A percentile compares a stretch with the other conserved stretches of the same genome.
phyloP scores from a whole-genome alignment of 1,140 invertebrate species.

The Leptonema lineaticorne region DNA sequence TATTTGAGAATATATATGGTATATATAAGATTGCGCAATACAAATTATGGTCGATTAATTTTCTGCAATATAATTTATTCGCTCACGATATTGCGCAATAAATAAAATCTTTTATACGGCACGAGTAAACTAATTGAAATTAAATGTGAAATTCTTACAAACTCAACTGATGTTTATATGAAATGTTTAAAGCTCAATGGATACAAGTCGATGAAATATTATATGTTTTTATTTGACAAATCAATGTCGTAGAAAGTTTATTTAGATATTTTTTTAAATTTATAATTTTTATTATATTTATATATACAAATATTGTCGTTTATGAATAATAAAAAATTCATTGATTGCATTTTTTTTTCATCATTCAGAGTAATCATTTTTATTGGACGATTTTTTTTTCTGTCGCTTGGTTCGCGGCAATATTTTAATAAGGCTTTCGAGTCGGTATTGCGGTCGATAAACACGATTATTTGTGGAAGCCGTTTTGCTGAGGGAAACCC shows the following conservation, averaged over 20 bases:
- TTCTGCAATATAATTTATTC: neutral
- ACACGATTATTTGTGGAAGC: constrained; percentile 28
- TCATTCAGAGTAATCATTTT: too few relatives aligned
- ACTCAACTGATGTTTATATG: too few relatives aligned
- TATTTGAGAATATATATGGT: neutral
- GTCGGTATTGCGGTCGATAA: constrained; percentile 24
- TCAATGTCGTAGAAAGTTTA: neutral
- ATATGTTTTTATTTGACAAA: neutral
- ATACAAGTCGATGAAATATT: neutral
- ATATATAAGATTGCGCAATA: neutral
- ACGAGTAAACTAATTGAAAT: constrained; percentile 2
- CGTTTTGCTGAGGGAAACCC: neutral
- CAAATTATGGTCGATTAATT: constrained; percentile 1
- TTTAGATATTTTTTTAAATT: neutral
- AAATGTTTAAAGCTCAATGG: too few relatives aligned
- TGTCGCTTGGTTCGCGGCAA: neutral
- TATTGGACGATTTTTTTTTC: neutral
- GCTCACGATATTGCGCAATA: constrained; percentile 2
- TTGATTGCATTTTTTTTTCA: neutral
- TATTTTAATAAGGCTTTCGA: constrained; percentile 17
- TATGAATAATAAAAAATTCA: neutral
- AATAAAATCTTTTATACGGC: neutral
- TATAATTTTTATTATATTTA: neutral
- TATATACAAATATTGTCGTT: neutral
- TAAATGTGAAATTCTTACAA: neutral